phyloP scores from a whole-genome alignment of 2,888 invertebrate genomes.

The Heliconius cydno region DNA sequence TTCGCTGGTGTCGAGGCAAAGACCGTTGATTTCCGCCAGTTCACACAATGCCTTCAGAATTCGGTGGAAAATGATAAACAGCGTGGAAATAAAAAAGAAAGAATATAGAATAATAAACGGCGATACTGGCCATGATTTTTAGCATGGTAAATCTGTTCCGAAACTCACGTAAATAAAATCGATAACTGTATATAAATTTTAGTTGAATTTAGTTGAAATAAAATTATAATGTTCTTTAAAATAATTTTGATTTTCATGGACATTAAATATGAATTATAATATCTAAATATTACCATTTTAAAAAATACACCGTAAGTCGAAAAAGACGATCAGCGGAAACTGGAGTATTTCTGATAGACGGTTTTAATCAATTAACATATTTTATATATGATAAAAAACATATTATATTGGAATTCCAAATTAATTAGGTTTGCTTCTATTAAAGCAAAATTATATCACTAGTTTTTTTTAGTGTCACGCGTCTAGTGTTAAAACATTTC shows the following conservation, averaged over 20 bases:
- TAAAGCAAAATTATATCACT: background rate
- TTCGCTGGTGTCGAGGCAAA: no score
- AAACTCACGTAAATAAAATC: no score
- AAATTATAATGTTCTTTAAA: background rate
- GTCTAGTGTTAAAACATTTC: no score
- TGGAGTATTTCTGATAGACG: slow-evolving; percentile 13
- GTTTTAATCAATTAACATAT: slow-evolving; percentile 16
- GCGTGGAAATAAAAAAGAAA: no score
- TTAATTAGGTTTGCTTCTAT: slow-evolving; percentile 6
- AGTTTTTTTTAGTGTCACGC: no score
- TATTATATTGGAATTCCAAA: slow-evolving; percentile 20
- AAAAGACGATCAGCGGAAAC: slow-evolving; percentile 1
- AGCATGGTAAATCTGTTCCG: no score
- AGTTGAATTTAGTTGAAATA: no score
- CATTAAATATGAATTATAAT: background rate
- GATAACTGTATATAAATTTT: background rate
- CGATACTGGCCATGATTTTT: no score
- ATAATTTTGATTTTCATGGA: background rate
- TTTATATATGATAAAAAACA: slow-evolving; percentile 16
- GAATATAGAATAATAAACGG: no score
- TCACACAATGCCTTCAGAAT: no score
- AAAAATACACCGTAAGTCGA: background rate
- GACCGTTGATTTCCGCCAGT: no score
- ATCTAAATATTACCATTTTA: background rate
- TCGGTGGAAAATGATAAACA: no score